phyloP scores from a whole-genome alignment of 2,888 invertebrate species.

The Homarus gammarus region DNA sequence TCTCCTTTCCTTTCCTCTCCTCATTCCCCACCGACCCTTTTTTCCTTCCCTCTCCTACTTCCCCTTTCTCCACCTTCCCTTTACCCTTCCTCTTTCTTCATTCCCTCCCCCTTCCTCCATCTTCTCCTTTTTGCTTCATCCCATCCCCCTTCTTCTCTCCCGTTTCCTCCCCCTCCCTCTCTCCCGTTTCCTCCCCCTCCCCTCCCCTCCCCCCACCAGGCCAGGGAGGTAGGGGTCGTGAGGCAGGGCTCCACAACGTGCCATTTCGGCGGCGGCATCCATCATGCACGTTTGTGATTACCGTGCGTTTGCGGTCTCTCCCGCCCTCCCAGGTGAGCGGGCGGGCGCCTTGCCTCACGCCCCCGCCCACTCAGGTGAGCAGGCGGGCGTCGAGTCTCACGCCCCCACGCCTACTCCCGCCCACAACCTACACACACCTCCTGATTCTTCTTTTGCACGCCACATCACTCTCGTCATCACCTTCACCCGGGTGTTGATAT shows the following conservation, averaged over 20 bases:
- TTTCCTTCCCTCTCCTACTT: neutral
- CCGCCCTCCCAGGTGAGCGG: constrained; percentile 36
- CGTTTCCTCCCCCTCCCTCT: neutral
- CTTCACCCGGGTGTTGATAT: neutral
- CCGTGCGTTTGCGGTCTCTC: constrained; percentile 40
- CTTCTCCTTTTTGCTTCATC: neutral
- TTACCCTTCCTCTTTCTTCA: neutral
- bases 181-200: neutral
- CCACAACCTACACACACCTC: constrained; percentile 10
- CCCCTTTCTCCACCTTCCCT: neutral
- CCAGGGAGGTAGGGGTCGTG: constrained; percentile 42
- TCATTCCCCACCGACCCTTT: too few relatives aligned
- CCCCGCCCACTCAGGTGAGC: constrained; percentile 27
- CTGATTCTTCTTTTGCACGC: constrained; percentile 10
- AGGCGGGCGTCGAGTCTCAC: constrained; percentile 43
- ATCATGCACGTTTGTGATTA: constrained; percentile 53
- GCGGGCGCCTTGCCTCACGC: neutral
- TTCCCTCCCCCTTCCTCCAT: neutral
- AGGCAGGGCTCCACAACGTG: constrained; percentile 37
- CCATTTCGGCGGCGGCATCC: constrained; percentile 52
- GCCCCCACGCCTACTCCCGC: constrained; percentile 46
- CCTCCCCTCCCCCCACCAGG: neutral
- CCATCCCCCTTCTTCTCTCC: neutral
- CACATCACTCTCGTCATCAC: neutral
- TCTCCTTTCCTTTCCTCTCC: too few relatives aligned